Evolutionary conservation across 1,140 invertebrate genomes (phyloP).

Genomic region (Thaumetopoea pityocampa): DNA sequence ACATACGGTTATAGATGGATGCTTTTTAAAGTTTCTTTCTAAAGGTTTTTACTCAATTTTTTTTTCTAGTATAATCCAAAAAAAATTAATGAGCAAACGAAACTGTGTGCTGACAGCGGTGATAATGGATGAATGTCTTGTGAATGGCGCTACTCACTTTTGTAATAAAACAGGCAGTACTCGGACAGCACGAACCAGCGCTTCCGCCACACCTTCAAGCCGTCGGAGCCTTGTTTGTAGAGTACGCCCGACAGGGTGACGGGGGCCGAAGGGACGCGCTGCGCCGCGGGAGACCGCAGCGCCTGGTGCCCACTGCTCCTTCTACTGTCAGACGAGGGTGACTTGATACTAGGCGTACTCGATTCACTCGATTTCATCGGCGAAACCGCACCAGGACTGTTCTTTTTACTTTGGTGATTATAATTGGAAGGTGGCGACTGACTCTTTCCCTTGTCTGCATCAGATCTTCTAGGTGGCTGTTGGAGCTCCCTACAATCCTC

Average conservation of each 20-base stretch:
- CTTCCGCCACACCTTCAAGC: conserved; percentile 95
- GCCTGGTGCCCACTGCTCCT: conserved; percentile 78
- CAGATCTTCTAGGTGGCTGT: conserved; percentile 33
- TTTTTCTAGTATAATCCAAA: too few relatives aligned
- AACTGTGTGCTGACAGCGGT: too few relatives aligned
- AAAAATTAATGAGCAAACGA: too few relatives aligned
- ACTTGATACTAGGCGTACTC: conserved; percentile 70
- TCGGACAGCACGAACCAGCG: conserved; percentile 96
- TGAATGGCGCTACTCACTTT: conserved; percentile 81
- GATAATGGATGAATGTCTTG: too few relatives aligned
- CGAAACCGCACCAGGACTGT: conserved; percentile 41
- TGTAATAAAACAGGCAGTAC: conserved; percentile 96
- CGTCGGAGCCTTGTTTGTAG: conserved; percentile 93
- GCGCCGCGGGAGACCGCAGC: conserved; percentile 85
- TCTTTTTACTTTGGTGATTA: conserved; percentile 43
- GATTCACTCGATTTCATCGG: conserved; percentile 70
- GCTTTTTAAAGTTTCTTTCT: too few relatives aligned
- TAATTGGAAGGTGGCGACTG: conserved; percentile 54
- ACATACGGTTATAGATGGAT: too few relatives aligned
- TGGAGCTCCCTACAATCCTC: conserved; percentile 50
- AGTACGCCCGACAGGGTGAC: conserved; percentile 93
- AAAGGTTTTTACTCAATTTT: too few relatives aligned
- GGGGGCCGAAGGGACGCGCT: conserved; percentile 85
- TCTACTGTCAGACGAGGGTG: conserved; percentile 77
- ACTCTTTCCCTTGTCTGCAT: conserved; percentile 45